Evolutionary conservation across 1,140 invertebrate species (phyloP).

Genomic region (Lepidostoma basale): DNA sequence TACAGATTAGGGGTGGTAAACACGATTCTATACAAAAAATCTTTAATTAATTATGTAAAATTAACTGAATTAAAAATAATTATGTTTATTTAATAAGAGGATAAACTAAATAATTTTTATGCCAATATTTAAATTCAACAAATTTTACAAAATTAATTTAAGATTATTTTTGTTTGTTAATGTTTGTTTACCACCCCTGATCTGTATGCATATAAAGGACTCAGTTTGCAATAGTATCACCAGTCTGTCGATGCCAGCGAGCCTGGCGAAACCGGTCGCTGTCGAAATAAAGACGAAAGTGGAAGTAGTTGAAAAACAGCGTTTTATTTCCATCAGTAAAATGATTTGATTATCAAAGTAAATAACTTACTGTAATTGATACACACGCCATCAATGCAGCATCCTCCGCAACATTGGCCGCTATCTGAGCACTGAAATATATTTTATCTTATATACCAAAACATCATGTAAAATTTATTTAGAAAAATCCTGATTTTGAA

Average conservation of each 20-base stretch:
- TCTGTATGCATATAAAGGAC: too few relatives aligned
- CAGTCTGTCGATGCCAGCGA: too few relatives aligned
- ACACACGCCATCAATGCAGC: slow-evolving; percentile 34
- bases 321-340: not conserved
- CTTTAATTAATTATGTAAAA: too few relatives aligned
- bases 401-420: slow-evolving; percentile 41
- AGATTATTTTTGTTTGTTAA: not conserved
- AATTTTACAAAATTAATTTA: not conserved
- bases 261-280: too few relatives aligned
- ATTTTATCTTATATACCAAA: too few relatives aligned
- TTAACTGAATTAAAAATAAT: not conserved
- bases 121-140: not conserved
- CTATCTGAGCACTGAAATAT: slow-evolving; percentile 38
- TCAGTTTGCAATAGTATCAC: too few relatives aligned
- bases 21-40: too few relatives aligned
- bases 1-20: too few relatives aligned
- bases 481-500: not conserved
- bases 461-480: slow-evolving; percentile 3
- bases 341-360: not conserved
- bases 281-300: too few relatives aligned
- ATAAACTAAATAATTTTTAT: not conserved
- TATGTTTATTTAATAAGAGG: not conserved
- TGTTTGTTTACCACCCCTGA: too few relatives aligned
- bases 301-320: too few relatives aligned
- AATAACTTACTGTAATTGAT: slow-evolving; percentile 38